Evolutionary conservation across 23 tunicate genomes (phyloP).

Genomic region (Ciona savignyi): DNA sequence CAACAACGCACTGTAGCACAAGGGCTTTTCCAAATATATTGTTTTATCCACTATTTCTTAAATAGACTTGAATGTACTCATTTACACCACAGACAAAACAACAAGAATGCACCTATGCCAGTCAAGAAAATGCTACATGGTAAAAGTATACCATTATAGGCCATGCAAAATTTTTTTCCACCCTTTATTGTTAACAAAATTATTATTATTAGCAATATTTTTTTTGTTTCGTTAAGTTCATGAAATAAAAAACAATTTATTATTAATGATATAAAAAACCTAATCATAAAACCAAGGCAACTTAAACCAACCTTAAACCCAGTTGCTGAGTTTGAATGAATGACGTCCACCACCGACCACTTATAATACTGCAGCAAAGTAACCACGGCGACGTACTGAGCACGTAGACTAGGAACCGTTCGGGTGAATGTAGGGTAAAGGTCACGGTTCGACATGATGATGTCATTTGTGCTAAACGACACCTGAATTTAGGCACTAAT

Average conservation of each 20-base stretch:
- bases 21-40: too few relatives aligned
- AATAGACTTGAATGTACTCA: too few relatives aligned
- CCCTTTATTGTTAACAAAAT: too few relatives aligned
- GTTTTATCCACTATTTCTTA: too few relatives aligned
- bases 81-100: too few relatives aligned
- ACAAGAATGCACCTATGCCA: too few relatives aligned
- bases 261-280: not conserved
- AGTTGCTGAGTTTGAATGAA: not conserved
- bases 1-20: too few relatives aligned
- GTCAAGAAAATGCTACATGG: too few relatives aligned
- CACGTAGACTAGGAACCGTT: slow-evolving; percentile 9
- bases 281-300: too few relatives aligned
- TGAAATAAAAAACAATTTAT: not conserved
- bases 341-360: slow-evolving; percentile 19
- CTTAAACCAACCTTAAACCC: slow-evolving; percentile 19
- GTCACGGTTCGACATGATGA: slow-evolving; percentile 3
- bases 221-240: not conserved
- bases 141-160: too few relatives aligned
- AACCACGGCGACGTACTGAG: slow-evolving; percentile 5
- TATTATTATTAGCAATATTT: too few relatives aligned
- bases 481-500: slow-evolving; percentile 3
- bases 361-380: slow-evolving; percentile 4
- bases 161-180: too few relatives aligned
- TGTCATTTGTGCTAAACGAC: slow-evolving; percentile 12
- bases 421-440: slow-evolving; percentile 18